phyloP scores from a whole-genome alignment of 1,140 invertebrate species.

The Agraylea sexmaculata region DNA sequence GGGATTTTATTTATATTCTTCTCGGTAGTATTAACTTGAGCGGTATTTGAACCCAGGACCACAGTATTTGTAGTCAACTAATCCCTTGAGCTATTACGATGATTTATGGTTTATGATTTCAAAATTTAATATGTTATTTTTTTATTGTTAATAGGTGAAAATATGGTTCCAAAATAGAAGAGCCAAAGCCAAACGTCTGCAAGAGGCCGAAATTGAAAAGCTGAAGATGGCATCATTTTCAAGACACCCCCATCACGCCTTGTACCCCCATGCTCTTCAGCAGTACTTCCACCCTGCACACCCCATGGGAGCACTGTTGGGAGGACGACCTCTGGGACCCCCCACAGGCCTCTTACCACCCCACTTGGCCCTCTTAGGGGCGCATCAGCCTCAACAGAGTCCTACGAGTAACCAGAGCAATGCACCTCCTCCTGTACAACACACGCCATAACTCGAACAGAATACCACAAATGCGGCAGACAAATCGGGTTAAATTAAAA shows the following conservation, averaged over 20 bases:
- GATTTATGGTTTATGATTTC: background rate
- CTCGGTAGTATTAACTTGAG: too few relatives aligned
- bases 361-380: constrained; percentile 30
- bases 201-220: constrained; percentile 89
- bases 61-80: too few relatives aligned
- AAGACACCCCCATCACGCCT: constrained; percentile 36
- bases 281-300: constrained; percentile 36
- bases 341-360: constrained; percentile 31
- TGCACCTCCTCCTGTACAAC: constrained; percentile 5
- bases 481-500: background rate
- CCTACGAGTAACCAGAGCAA: constrained; percentile 8
- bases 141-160: constrained; percentile 61
- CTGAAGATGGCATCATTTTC: constrained; percentile 59
- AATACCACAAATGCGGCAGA: constrained; percentile 3
- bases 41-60: too few relatives aligned
- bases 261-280: constrained; percentile 32
- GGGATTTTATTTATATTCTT: too few relatives aligned
- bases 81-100: background rate
- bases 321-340: constrained; percentile 29
- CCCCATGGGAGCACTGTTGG: constrained; percentile 26
- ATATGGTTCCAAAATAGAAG: constrained; percentile 97
- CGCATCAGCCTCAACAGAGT: constrained; percentile 24
- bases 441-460: constrained; percentile 11
- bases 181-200: constrained; percentile 87
- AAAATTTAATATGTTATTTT: constrained; percentile 5